phyloP scores from a whole-genome alignment of 2,888 invertebrate species.

The Lithophane semibrunnea region DNA sequence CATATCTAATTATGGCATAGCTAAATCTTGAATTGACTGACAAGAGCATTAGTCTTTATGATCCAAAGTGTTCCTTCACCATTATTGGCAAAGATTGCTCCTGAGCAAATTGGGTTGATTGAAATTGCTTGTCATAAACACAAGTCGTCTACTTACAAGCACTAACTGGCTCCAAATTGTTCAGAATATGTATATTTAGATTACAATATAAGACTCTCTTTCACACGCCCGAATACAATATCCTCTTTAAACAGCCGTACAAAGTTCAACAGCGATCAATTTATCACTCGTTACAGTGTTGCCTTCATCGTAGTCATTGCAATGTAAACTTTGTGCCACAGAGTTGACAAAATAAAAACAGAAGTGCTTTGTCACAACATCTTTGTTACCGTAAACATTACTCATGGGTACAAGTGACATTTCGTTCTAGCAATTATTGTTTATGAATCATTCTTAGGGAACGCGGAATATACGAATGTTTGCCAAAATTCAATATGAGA shows the following conservation, averaged over 20 bases:
- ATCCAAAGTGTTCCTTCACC: neutral
- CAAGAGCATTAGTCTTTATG: neutral
- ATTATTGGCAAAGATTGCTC: neutral
- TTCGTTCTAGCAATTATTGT: constrained; percentile 42
- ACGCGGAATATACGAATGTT: constrained; percentile 23
- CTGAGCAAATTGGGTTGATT: neutral
- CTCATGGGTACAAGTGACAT: constrained; percentile 49
- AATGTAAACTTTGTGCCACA: constrained; percentile 28
- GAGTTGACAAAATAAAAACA: constrained; percentile 51
- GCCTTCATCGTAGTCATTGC: constrained; percentile 25
- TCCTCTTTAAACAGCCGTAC: constrained; percentile 13
- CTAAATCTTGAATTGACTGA: neutral
- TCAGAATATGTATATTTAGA: constrained; percentile 5
- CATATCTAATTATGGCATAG: constrained; percentile 3
- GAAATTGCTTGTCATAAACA: neutral
- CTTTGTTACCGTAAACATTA: constrained; percentile 59
- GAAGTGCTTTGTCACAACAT: constrained; percentile 50
- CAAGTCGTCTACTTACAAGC: neutral
- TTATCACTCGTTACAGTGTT: constrained; percentile 36
- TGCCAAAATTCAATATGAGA: constrained; percentile 14
- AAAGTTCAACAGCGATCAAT: constrained; percentile 38
- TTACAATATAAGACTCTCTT: constrained; percentile 22
- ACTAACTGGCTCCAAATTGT: neutral
- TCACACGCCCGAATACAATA: constrained; percentile 36
- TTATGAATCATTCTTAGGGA: constrained; percentile 28